A percentile compares a stretch with the other conserved stretches of the same genome.
phyloP scores from a whole-genome alignment of 37 sponge, comb jelly and placozoan genomes.

The Hormiphora californensis region DNA sequence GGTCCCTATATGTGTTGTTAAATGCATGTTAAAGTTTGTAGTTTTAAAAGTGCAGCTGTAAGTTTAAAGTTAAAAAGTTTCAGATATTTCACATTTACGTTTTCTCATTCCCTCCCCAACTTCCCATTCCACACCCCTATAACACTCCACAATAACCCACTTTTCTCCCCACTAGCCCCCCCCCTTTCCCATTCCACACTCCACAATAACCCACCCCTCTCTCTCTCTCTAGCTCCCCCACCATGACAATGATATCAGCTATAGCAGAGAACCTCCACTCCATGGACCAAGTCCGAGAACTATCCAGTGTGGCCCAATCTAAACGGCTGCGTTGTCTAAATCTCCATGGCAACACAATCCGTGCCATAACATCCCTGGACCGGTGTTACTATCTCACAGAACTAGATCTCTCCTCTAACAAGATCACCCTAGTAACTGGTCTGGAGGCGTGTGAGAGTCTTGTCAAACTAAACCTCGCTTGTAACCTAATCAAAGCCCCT shows the following conservation, averaged over 20 bases:
- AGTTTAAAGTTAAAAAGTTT: no score
- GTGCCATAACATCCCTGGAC: neutral
- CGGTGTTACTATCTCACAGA: neutral
- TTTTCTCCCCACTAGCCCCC: no score
- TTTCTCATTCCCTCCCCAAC: no score
- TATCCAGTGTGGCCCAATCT: neutral
- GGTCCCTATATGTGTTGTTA: no score
- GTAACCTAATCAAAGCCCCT: neutral
- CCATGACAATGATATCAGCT: neutral
- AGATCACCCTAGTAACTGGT: neutral
- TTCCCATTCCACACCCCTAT: no score
- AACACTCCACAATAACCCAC: no score
- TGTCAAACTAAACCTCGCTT: neutral
- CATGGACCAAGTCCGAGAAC: neutral
- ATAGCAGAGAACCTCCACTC: neutral
- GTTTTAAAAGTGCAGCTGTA: no score
- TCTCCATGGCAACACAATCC: conserved; percentile 1
- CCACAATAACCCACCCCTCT: no score
- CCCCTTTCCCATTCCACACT: no score
- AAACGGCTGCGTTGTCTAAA: neutral
- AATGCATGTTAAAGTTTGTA: no score
- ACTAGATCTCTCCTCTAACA: conserved; percentile 23
- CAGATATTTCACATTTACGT: no score
- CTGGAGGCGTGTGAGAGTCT: conserved; percentile 17
- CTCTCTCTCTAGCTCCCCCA: no score